Evolutionary conservation across 2,888 invertebrate genomes (phyloP).

Genomic region (Pterobdella sp.): DNA sequence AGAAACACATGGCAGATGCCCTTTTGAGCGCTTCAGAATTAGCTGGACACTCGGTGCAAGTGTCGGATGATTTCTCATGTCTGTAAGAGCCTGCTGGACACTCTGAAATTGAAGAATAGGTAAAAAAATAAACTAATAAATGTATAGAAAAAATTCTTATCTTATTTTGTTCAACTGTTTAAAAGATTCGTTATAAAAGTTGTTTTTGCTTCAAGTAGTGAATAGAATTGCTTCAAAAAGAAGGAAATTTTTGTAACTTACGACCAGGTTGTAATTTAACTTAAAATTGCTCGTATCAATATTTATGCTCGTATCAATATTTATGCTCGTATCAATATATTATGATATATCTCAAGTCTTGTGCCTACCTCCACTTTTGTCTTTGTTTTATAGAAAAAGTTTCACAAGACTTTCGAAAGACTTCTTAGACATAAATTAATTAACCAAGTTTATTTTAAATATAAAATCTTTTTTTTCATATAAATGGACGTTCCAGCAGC

Average conservation of each 20-base stretch:
- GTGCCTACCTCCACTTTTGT: too few species aligned
- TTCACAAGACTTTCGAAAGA: too few species aligned
- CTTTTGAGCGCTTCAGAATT: not conserved
- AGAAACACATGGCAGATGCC: not conserved
- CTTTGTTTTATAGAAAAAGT: too few species aligned
- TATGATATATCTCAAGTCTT: not conserved
- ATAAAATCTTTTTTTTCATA: too few species aligned
- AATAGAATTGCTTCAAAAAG: too few species aligned
- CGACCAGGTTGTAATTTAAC: conserved; percentile 2
- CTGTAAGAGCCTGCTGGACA: conserved; percentile 10
- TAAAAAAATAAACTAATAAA: not conserved
- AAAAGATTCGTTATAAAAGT: too few species aligned
- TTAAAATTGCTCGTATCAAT: not conserved
- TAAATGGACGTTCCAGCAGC: too few species aligned
- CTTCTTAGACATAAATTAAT: too few species aligned
- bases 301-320: conserved; percentile 4
- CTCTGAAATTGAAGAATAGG: not conserved
- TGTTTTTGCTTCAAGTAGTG: too few species aligned
- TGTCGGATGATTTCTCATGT: not conserved
- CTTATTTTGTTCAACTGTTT: too few species aligned
- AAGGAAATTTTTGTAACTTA: not conserved
- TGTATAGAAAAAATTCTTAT: too few species aligned
- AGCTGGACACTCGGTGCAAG: not conserved
- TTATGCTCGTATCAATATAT: conserved; percentile 7
- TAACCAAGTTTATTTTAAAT: too few species aligned